These are phyloP conservation scores for Gambusia yucatana DNA, from an alignment of 2,797 vertebrate species.

Conservation along the genomic window DNA sequence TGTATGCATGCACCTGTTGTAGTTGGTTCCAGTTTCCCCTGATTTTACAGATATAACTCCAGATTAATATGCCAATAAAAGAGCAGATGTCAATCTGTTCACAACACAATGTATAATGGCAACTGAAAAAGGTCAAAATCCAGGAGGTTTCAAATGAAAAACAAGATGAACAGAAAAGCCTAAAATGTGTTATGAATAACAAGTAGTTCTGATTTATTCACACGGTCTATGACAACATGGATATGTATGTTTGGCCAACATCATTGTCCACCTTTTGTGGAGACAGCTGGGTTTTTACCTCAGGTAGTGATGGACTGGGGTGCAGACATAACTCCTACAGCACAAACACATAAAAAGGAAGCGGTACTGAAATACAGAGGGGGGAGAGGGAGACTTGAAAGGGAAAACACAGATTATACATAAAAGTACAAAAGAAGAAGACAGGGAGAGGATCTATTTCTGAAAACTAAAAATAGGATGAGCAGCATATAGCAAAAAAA, in stretches of 20 bases:
- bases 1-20: constrained; percentile 59
- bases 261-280: constrained; percentile 45
- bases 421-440: constrained; percentile 35
- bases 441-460: neutral
- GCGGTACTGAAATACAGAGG: constrained; percentile 73
- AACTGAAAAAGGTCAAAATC: neutral
- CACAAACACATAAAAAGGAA: constrained; percentile 65
- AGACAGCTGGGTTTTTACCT: constrained; percentile 78
- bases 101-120: neutral
- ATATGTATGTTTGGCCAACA: constrained; percentile 33
- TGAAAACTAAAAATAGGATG: neutral
- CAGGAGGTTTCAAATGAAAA: constrained; percentile 16
- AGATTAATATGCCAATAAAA: neutral
- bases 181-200: constrained; percentile 20
- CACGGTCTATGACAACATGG: constrained; percentile 45
- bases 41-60: neutral
- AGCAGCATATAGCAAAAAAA: constrained; percentile 21
- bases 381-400: constrained; percentile 50
- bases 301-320: constrained; percentile 80
- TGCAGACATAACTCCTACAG: constrained; percentile 82
- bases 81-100: neutral
- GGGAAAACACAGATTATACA: constrained; percentile 51
- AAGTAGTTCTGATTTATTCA: constrained; percentile 3
- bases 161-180: constrained; percentile 29
- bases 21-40: constrained; percentile 7